Evolutionary conservation across 2,888 invertebrate genomes (phyloP).

Genomic region (Pseudeuparius sepicola): DNA sequence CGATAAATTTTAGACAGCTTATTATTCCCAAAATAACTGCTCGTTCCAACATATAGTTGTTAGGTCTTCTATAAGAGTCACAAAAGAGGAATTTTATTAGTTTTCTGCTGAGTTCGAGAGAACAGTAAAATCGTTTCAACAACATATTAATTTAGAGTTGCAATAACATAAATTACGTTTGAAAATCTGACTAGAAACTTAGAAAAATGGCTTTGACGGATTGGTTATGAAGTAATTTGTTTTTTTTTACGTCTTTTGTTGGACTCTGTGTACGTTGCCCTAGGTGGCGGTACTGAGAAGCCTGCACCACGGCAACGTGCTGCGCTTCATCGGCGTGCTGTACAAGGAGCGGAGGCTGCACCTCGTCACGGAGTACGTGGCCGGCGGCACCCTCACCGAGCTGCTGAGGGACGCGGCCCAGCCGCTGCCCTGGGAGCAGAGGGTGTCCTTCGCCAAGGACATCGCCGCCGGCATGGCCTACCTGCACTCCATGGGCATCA

Average conservation of each 20-base stretch:
- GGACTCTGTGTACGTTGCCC: too few species aligned
- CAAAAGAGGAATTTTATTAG: too few species aligned
- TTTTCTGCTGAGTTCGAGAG: too few species aligned
- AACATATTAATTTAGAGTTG: too few species aligned
- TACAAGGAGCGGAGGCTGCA: slow-evolving; percentile 88
- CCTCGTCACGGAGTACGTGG: slow-evolving; percentile 77
- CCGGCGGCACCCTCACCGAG: slow-evolving; percentile 81
- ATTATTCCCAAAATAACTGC: too few species aligned
- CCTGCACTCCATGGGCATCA: slow-evolving; percentile 88
- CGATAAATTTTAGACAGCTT: too few species aligned
- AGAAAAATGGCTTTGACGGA: too few species aligned
- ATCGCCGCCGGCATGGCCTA: slow-evolving; percentile 92
- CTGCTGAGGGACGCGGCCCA: slow-evolving; percentile 65
- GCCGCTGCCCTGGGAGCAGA: slow-evolving; percentile 66
- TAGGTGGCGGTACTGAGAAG: slow-evolving; percentile 86
- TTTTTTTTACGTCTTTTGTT: slow-evolving; percentile 11
- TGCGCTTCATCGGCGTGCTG: slow-evolving; percentile 84
- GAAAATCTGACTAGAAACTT: too few species aligned
- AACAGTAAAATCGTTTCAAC: too few species aligned
- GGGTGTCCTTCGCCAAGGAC: slow-evolving; percentile 80
- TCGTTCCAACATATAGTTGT: too few species aligned
- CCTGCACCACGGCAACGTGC: slow-evolving; percentile 79
- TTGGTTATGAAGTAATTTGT: background rate
- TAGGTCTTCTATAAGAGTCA: too few species aligned
- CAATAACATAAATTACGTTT: too few species aligned